Conservation (phyloP, 2,113 vertebrate genomes). For the Microcebus lehilahytsara region DNA sequence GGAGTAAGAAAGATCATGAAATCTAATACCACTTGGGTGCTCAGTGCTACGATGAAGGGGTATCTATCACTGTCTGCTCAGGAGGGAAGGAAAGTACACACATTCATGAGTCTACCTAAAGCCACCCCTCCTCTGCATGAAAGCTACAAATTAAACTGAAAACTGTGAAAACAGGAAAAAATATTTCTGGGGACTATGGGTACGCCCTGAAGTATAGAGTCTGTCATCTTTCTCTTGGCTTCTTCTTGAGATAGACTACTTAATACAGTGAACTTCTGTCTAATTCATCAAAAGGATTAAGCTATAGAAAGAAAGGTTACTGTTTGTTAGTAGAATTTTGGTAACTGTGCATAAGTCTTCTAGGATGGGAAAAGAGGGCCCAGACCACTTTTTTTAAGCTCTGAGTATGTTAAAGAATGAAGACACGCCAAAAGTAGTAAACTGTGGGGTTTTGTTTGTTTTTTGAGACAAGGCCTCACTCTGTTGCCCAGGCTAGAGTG, state of each 20-base stretch:
- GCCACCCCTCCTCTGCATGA: neutral
- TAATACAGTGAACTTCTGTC: neutral
- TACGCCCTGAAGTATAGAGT: neutral
- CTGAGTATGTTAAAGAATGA: neutral
- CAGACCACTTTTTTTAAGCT: neutral
- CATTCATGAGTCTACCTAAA: neutral
- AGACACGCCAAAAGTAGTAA: neutral
- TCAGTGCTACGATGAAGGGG: neutral
- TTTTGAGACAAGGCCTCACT: no score
- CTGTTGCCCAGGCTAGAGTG: no score
- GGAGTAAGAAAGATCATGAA: neutral
- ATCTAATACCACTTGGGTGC: neutral
- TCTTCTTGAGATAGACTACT: neutral
- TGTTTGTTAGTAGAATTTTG: neutral
- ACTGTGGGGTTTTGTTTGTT: no score
- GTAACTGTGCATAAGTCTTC: neutral
- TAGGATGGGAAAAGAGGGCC: neutral
- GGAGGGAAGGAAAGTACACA: neutral
- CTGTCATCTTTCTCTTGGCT: neutral
- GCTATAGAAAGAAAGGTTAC: neutral
- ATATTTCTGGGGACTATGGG: neutral
- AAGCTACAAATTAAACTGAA: neutral
- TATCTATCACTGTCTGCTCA: neutral
- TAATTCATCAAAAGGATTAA: neutral
- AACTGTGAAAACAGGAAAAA: neutral